Conservation (phyloP, 1,140 invertebrate species). For the Drosophila ironensis region DNA sequence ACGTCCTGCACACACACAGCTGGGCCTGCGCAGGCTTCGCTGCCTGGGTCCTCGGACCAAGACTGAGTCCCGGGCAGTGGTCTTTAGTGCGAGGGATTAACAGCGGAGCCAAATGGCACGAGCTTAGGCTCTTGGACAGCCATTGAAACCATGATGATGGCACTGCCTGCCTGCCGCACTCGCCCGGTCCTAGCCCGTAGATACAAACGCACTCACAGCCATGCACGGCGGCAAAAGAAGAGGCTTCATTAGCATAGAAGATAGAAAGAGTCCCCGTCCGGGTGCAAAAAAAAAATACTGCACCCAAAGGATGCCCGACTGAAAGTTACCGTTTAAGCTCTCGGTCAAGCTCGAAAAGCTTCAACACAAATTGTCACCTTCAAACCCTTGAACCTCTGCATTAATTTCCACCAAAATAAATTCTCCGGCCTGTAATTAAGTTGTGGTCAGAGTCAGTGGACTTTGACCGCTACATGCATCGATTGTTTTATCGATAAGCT, state of each 20-base stretch:
- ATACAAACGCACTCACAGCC: conserved; percentile 5
- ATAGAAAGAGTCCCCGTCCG: conserved; percentile 3
- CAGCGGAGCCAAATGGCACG: conserved; percentile 72
- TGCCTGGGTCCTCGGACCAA: conserved; percentile 21
- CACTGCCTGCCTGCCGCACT: conserved; percentile 11
- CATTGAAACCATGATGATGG: conserved; percentile 40
- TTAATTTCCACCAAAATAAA: neutral
- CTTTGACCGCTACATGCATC: neutral
- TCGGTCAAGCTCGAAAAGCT: too few species aligned
- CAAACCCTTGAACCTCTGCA: too few species aligned
- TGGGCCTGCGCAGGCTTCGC: conserved; percentile 49
- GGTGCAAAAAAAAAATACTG: conserved; percentile 15
- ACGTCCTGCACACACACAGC: too few species aligned
- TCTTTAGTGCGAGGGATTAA: conserved; percentile 78
- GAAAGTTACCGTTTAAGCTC: conserved; percentile 1
- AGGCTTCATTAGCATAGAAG: conserved; percentile 77
- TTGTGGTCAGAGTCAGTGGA: too few species aligned
- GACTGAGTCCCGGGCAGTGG: conserved; percentile 46
- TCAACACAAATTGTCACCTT: too few species aligned
- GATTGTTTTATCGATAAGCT: conserved; percentile 30
- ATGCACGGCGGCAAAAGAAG: conserved; percentile 55
- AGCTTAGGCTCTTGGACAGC: conserved; percentile 59
- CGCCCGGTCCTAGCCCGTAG: too few species aligned
- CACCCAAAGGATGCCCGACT: neutral
- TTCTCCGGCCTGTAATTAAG: neutral